phyloP scores from a whole-genome alignment of 2,888 invertebrate genomes.

The Punctoribates punctum region DNA sequence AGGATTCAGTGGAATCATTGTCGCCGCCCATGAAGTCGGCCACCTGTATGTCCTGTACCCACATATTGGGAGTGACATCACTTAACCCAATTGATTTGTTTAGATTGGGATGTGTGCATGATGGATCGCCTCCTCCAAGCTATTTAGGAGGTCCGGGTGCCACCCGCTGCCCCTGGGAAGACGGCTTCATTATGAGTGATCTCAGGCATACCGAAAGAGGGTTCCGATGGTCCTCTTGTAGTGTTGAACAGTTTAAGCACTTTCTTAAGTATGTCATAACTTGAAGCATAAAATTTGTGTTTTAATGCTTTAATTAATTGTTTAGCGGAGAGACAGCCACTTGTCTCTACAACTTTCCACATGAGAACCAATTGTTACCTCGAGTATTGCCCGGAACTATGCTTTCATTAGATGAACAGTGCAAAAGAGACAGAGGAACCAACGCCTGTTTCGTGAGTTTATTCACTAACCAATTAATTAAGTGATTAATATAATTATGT shows the following conservation, averaged over 20 bases:
- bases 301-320: too few relatives aligned
- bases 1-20: conserved; percentile 92
- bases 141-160: conserved; percentile 91
- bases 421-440: conserved; percentile 85
- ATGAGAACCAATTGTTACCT: conserved; percentile 84
- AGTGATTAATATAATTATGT: not conserved
- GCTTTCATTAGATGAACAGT: conserved; percentile 84
- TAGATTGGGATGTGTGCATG: conserved; percentile 91
- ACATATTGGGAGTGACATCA: not conserved
- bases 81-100: not conserved
- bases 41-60: conserved; percentile 72
- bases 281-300: not conserved
- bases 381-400: conserved; percentile 83
- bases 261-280: conserved; percentile 71
- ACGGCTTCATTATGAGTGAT: conserved; percentile 91
- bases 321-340: conserved; percentile 86
- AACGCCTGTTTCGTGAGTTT: conserved; percentile 71
- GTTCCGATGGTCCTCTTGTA: conserved; percentile 90
- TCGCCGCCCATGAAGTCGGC: conserved; percentile 93
- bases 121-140: conserved; percentile 88
- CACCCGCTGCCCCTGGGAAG: conserved; percentile 90
- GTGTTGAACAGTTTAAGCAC: conserved; percentile 88
- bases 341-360: conserved; percentile 85
- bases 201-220: conserved; percentile 88
- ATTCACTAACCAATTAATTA: not conserved